Evolutionary conservation across 2,888 invertebrate species (phyloP).

Genomic region (Chesias legatella): DNA sequence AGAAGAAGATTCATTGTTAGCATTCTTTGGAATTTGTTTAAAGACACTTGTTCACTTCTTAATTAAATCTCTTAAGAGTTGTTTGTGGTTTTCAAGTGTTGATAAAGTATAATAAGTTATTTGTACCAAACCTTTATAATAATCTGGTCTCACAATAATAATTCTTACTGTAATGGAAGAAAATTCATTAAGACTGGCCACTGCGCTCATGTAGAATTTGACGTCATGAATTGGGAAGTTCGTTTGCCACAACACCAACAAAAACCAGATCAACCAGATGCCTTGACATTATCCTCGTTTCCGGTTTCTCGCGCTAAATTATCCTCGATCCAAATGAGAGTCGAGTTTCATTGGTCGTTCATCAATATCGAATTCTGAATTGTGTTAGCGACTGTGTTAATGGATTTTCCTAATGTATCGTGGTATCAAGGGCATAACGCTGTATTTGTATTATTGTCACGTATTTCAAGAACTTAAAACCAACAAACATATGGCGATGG

Average conservation of each 20-base stretch:
- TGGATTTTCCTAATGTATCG: slow-evolving; percentile 26
- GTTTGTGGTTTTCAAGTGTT: neutral
- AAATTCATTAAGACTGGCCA: no score
- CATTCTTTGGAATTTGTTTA: neutral
- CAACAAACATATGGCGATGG: slow-evolving; percentile 50
- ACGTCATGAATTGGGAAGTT: slow-evolving; percentile 25
- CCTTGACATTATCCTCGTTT: slow-evolving; percentile 25
- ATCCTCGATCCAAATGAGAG: slow-evolving; percentile 34
- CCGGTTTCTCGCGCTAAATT: slow-evolving; percentile 37
- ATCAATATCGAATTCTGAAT: slow-evolving; percentile 27
- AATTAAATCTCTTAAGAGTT: neutral
- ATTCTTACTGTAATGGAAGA: no score
- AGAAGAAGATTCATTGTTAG: neutral
- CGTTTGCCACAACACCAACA: slow-evolving; percentile 24
- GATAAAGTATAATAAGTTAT: neutral
- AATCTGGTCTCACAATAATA: no score
- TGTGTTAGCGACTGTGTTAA: slow-evolving; percentile 23
- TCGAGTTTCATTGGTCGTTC: slow-evolving; percentile 31
- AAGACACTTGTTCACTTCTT: no score
- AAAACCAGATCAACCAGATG: slow-evolving; percentile 32
- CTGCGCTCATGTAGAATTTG: slow-evolving; percentile 15
- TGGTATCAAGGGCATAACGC: slow-evolving; percentile 3
- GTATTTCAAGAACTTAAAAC: slow-evolving; percentile 41
- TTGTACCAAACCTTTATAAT: neutral
- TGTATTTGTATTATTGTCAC: no score